Evolutionary conservation across 2,888 invertebrate genomes (phyloP).

Genomic region (Mallateleia sp.): DNA sequence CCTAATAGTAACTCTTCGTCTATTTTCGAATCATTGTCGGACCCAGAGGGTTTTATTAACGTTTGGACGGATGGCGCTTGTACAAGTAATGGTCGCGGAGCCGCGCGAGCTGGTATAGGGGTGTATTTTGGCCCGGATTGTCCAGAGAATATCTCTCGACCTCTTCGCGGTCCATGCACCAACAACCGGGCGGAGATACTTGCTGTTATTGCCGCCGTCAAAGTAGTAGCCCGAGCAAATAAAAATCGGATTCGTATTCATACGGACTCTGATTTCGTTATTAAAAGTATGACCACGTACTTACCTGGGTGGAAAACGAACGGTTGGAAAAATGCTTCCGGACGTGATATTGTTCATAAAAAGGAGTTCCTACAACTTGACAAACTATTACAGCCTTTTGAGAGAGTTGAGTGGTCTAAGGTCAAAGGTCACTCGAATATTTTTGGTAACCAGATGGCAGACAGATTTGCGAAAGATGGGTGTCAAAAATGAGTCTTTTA

Average conservation of each 20-base stretch:
- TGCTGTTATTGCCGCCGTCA: neutral
- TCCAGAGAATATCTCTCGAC: neutral
- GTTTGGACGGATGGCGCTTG: constrained; percentile 29
- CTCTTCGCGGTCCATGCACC: neutral
- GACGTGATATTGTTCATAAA: neutral
- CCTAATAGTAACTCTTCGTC: neutral
- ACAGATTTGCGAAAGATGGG: neutral
- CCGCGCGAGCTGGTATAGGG: constrained; percentile 9
- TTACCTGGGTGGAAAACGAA: neutral
- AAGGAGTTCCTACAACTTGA: neutral
- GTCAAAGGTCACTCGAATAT: constrained; percentile 22
- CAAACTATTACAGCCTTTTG: neutral
- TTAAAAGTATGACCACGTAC: neutral
- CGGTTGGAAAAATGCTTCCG: neutral
- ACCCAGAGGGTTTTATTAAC: neutral
- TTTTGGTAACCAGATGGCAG: neutral
- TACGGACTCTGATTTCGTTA: constrained; percentile 18
- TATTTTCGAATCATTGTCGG: neutral
- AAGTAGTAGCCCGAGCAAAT: neutral
- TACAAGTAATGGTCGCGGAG: neutral
- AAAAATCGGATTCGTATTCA: neutral
- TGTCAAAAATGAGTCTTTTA: no score
- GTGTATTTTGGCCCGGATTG: constrained; percentile 18
- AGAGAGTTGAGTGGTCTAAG: constrained; percentile 8
- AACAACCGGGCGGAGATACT: constrained; percentile 23